A percentile compares a stretch with the other conserved stretches of the same genome.
Conservation (phyloP, 2,797 vertebrate species). For the Falco novaeseelandiae region DNA sequence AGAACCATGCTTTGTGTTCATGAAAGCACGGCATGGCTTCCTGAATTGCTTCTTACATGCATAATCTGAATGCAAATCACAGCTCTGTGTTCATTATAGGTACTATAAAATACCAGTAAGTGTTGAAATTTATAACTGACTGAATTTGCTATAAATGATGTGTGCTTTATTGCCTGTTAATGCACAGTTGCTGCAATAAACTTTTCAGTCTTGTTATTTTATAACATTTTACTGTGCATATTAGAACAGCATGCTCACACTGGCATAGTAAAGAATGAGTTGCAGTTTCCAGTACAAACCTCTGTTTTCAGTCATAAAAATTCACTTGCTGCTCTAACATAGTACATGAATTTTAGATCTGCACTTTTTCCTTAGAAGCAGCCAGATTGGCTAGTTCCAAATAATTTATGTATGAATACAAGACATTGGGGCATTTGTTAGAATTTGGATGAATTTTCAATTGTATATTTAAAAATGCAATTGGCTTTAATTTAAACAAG, state of each 20-base stretch:
- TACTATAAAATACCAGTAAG: slow-evolving; percentile 59
- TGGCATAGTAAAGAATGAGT: slow-evolving; percentile 52
- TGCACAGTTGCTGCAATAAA: slow-evolving; percentile 58
- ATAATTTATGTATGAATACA: background rate
- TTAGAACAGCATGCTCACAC: slow-evolving; percentile 22
- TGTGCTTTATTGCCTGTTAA: slow-evolving; percentile 64
- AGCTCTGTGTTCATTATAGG: slow-evolving; percentile 54
- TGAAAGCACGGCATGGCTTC: slow-evolving; percentile 36
- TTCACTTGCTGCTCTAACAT: background rate
- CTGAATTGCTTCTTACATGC: slow-evolving; percentile 30
- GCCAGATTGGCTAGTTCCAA: background rate
- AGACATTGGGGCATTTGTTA: background rate
- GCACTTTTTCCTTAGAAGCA: background rate
- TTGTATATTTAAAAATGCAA: slow-evolving; percentile 9
- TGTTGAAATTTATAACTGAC: slow-evolving; percentile 56
- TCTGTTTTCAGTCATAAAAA: slow-evolving; percentile 19
- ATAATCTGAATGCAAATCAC: slow-evolving; percentile 60
- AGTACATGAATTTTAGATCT: background rate
- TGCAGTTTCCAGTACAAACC: slow-evolving; percentile 54
- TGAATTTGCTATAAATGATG: slow-evolving; percentile 58
- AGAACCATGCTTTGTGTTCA: slow-evolving; percentile 9
- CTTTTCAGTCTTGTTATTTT: slow-evolving; percentile 61
- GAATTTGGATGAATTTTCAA: background rate
- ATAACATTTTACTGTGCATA: slow-evolving; percentile 48
- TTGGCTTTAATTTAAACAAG: background rate